Base-by-base conservation (phyloP, 2,113 vertebrate genomes). In the Kobus ellipsiprymnus region DNA sequence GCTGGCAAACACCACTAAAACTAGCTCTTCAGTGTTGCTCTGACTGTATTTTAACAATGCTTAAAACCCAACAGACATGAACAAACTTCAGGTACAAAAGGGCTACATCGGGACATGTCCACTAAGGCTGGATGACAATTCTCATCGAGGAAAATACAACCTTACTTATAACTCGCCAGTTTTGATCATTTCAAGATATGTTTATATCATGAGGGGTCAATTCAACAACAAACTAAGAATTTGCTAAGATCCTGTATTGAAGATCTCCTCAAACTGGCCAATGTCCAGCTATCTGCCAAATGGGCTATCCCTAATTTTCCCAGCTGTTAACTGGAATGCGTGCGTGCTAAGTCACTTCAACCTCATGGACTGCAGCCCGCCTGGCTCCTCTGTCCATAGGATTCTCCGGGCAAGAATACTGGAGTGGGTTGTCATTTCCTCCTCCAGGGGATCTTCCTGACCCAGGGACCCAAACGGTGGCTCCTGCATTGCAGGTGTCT, bases 221-320 rank as follows among this genome's bases (percentile, higher is more conserved):
- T 67, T 80, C n/a, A 95, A 62, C 6, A 87, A 67, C n/a, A 87
- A 40, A 89, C 12, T 44, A 96, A 74, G 40, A 84, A 91, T 81
- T 46, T 91, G 29, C 44, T 57, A 62, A 84, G 86, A 95, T 17
- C 30, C 55, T 64, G 21, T 57, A 71, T 82, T 60, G 50, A 94
- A 83, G 25, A 90, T 59, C 55, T 97, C 97, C 95, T 98, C 40
- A 81, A 50, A 97, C 78, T 97, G 91, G 82, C 95, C 89, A 84
- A 87, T 95, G 89, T 94, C 87, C 78, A 98, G 57, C 87, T 98
- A 95, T 33, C 74, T 87, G 83, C 92, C 92, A 95, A 62, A 82
- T 90, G 83, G 96, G 62, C 95, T 95, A 94, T 74, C 97, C 90
- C 98, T 98, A 97, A 98, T 98, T 98, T 98, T 97, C 96, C 97